These are phyloP conservation scores for Scomberomorus guttatus DNA, from an alignment of 2,797 vertebrate genomes.

Conservation along the genomic window DNA sequence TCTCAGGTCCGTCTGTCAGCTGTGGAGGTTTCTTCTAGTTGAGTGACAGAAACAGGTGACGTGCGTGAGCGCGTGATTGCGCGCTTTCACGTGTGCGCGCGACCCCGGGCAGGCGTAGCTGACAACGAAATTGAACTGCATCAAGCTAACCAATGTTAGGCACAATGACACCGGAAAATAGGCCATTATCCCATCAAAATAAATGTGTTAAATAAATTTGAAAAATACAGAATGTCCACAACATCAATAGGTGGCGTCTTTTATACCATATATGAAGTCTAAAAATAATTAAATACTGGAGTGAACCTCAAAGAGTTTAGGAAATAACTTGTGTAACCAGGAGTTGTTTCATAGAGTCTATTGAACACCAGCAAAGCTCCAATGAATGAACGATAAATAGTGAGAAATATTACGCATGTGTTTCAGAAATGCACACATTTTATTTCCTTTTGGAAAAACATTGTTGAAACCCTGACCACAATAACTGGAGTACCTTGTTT, in stretches of 20 bases:
- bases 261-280: no score
- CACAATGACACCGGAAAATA: background rate
- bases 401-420: no score
- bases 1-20: background rate
- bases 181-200: background rate
- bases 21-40: background rate
- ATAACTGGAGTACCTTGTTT: no score
- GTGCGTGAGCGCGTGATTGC: constrained; percentile 53
- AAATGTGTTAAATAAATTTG: background rate
- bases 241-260: background rate
- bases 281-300: no score
- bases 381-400: no score
- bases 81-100: constrained; percentile 48
- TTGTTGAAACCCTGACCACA: background rate
- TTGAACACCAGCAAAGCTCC: no score
- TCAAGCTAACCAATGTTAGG: background rate
- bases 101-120: constrained; percentile 53
- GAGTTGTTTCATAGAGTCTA: no score
- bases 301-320: no score
- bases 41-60: constrained; percentile 65
- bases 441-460: background rate
- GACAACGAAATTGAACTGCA: background rate
- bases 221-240: background rate
- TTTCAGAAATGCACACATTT: background rate
- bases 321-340: no score